Evolutionary conservation across 2,888 invertebrate species (phyloP).

Genomic region (Morpho deidamia): DNA sequence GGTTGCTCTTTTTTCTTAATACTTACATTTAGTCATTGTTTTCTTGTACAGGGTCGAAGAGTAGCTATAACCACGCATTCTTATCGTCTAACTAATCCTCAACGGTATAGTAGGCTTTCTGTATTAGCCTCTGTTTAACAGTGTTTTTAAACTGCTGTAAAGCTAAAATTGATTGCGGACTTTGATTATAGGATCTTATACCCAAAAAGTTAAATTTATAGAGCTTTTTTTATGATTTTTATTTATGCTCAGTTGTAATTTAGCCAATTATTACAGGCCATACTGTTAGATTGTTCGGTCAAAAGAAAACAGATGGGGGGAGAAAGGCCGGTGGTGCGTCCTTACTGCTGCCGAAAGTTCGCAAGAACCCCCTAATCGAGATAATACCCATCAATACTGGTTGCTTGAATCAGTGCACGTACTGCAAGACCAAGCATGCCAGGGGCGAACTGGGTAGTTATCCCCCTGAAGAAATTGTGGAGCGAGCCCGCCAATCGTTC

Average conservation of each 20-base stretch:
- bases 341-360: slow-evolving; percentile 93
- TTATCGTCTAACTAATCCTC: too few species aligned
- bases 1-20: too few species aligned
- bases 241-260: slow-evolving; percentile 1
- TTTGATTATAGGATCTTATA: too few species aligned
- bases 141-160: too few species aligned
- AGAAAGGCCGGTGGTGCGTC: slow-evolving; percentile 93
- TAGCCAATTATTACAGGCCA: slow-evolving; percentile 65
- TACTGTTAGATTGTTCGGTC: slow-evolving; percentile 85
- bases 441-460: slow-evolving; percentile 98
- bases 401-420: slow-evolving; percentile 98
- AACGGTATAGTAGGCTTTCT: too few species aligned
- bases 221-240: not conserved
- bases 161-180: too few species aligned
- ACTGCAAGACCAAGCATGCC: slow-evolving; percentile 99
- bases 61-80: too few species aligned
- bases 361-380: slow-evolving; percentile 97
- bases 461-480: slow-evolving; percentile 91
- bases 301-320: slow-evolving; percentile 88
- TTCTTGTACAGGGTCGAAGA: too few species aligned
- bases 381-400: slow-evolving; percentile 98
- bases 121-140: too few species aligned
- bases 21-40: too few species aligned
- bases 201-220: too few species aligned
- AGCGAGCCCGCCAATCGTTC: slow-evolving; percentile 91